Conservation (phyloP, 2,888 invertebrate species). For the Hyposoter didymator region DNA sequence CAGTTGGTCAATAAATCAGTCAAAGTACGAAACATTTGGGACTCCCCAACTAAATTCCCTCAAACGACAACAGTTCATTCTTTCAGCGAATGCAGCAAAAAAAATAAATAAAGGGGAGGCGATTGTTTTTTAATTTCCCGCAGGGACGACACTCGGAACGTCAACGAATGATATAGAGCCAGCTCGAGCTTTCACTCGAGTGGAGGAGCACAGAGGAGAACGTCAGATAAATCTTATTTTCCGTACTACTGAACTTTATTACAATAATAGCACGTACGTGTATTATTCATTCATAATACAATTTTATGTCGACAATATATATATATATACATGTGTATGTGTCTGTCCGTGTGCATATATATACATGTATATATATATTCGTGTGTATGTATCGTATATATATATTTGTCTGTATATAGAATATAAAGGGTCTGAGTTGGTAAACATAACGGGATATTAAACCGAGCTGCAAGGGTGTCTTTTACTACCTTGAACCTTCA, state of each 20-base stretch:
- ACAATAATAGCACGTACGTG: slow-evolving; percentile 68
- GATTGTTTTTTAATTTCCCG: neutral
- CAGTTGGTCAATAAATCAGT: neutral
- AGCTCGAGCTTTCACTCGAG: neutral
- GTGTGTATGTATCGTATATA: slow-evolving; percentile 13
- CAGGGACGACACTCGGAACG: neutral
- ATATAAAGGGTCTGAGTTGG: slow-evolving; percentile 76
- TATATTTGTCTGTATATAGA: slow-evolving; percentile 71
- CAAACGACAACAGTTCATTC: neutral
- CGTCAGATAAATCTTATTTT: slow-evolving; percentile 31
- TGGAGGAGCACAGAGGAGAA: neutral
- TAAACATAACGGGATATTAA: slow-evolving; percentile 76
- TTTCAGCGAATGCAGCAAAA: neutral
- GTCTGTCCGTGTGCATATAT: slow-evolving; percentile 45
- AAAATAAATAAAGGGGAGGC: neutral
- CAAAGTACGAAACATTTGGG: neutral
- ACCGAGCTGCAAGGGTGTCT: slow-evolving; percentile 73
- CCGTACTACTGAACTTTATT: slow-evolving; percentile 69
- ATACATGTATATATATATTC: slow-evolving; percentile 40
- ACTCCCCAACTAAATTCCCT: neutral
- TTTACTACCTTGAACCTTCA: slow-evolving; percentile 51
- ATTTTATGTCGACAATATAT: slow-evolving; percentile 62
- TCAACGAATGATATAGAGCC: neutral
- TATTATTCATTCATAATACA: slow-evolving; percentile 67
- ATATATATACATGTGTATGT: slow-evolving; percentile 59